phyloP scores from a whole-genome alignment of 2,888 invertebrate genomes.

The Alloscopus bannaensis region DNA sequence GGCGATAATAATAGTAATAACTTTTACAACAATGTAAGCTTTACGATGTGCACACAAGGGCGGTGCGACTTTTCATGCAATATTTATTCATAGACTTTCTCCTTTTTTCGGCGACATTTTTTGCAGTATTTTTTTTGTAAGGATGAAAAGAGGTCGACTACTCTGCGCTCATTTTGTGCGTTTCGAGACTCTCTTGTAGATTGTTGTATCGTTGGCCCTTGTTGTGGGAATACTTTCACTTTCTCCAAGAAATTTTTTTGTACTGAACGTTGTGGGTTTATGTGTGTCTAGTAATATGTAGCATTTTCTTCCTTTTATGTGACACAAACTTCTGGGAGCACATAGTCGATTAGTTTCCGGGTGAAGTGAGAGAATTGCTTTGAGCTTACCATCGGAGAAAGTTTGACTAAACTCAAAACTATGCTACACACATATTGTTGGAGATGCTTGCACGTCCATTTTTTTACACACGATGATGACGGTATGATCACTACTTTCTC shows the following conservation, averaged over 20 bases:
- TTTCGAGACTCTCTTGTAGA: too few relatives aligned
- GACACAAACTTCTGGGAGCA: conserved; percentile 25
- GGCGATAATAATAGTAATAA: conserved; percentile 31
- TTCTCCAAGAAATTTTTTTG: too few relatives aligned
- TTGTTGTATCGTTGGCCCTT: too few relatives aligned
- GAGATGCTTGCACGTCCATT: too few relatives aligned
- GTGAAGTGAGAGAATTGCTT: conserved; percentile 39
- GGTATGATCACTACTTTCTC: neutral
- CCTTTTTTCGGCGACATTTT: too few relatives aligned
- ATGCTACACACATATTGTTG: too few relatives aligned
- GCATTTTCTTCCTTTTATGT: neutral
- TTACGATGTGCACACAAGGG: conserved; percentile 20
- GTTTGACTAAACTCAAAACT: too few relatives aligned
- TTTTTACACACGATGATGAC: too few relatives aligned
- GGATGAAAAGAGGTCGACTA: conserved; percentile 7
- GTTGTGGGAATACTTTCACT: too few relatives aligned
- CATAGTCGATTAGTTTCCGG: conserved; percentile 50
- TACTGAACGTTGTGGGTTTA: conserved; percentile 18
- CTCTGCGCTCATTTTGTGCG: too few relatives aligned
- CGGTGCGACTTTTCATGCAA: neutral
- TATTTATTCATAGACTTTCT: neutral
- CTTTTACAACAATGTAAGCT: conserved; percentile 48
- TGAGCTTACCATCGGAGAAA: conserved; percentile 21
- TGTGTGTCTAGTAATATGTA: neutral
- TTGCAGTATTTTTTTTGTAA: neutral